Percentiles rank a stretch among this genome's conserved stretches.
phyloP scores from a whole-genome alignment of 2,113 vertebrate species.

The human (Homo sapiens) region GRCh38 chr12:59814001-59814500 shows the following conservation, averaged over 20 bases:
- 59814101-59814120: neutral
- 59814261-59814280: neutral
- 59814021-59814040: neutral
- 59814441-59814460: neutral
- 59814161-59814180: constrained; percentile 36
- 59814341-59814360: neutral
- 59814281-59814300: neutral
- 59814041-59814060: neutral
- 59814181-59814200: neutral
- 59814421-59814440: neutral
- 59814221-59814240: neutral
- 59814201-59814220: neutral
- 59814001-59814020: neutral
- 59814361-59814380: neutral
- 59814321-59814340: neutral
- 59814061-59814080: neutral
- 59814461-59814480: neutral
- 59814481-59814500: neutral
- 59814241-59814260: neutral
- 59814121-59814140: neutral
- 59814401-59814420: neutral
- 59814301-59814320: too few species aligned
- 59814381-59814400: neutral
- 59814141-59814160: neutral
- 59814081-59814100: constrained; percentile 2